Evolutionary conservation across 2,888 invertebrate species (phyloP).

Genomic region (Heliconius ismenius): DNA sequence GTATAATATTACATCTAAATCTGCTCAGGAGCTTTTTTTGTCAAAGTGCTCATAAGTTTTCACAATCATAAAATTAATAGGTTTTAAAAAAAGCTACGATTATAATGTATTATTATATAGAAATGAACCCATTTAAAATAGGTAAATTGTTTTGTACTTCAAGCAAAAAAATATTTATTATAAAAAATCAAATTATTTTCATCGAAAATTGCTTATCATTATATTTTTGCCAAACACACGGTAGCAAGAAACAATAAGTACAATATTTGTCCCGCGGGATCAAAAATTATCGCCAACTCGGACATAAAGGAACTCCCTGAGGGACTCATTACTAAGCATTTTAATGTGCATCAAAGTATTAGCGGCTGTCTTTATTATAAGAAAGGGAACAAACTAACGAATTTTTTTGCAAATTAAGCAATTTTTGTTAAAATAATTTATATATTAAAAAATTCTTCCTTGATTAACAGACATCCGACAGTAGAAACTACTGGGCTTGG

Average conservation of each 20-base stretch:
- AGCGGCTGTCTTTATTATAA: not conserved
- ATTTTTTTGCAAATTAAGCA: not conserved
- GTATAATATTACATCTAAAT: no score
- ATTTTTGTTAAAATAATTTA: not conserved
- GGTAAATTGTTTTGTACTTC: not conserved
- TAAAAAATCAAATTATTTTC: no score
- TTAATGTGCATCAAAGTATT: slow-evolving; percentile 5
- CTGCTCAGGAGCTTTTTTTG: no score
- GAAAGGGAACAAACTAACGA: not conserved
- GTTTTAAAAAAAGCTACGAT: not conserved
- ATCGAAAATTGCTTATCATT: slow-evolving; percentile 14
- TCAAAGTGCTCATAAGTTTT: no score
- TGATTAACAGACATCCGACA: no score
- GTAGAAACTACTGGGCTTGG: no score
- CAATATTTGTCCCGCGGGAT: slow-evolving; percentile 26
- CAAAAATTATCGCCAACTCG: slow-evolving; percentile 25
- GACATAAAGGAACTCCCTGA: slow-evolving; percentile 12
- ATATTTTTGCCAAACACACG: slow-evolving; percentile 20
- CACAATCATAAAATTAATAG: no score
- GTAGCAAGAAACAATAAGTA: slow-evolving; percentile 29
- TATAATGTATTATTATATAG: no score
- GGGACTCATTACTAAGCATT: slow-evolving; percentile 15
- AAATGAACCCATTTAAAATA: not conserved
- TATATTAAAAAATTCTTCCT: not conserved
- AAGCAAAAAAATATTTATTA: not conserved